phyloP scores from a whole-genome alignment of 2,113 vertebrate species.

The Scomber scombrus region DNA sequence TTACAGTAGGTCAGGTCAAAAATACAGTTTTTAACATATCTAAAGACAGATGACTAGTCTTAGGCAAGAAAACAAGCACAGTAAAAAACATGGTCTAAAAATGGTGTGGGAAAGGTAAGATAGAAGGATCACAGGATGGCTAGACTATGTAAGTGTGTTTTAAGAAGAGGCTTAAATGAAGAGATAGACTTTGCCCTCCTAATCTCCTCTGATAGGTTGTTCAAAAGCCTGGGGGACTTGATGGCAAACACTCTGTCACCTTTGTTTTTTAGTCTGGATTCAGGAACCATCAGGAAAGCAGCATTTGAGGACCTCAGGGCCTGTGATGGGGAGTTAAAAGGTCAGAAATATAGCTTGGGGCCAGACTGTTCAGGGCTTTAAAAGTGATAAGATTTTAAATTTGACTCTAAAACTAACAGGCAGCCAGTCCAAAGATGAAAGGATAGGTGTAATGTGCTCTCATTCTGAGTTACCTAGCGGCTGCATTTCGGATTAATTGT shows the following conservation, averaged over 20 bases:
- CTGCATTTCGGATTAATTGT: slow-evolving; percentile 7
- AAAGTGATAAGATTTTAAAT: neutral
- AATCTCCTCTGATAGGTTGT: neutral
- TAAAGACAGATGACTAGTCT: no score
- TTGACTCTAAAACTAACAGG: slow-evolving; percentile 5
- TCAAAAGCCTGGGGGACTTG: neutral
- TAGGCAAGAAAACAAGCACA: no score
- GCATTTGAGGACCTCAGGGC: neutral
- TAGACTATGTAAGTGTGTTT: neutral
- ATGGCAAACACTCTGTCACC: neutral
- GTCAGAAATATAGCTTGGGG: neutral
- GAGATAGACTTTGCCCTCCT: neutral
- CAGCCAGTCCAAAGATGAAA: neutral
- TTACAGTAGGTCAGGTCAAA: no score
- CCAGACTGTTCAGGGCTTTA: neutral
- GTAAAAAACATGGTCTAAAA: no score
- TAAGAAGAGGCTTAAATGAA: neutral
- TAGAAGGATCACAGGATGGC: neutral
- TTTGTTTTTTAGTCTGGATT: no score
- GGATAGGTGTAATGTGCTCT: neutral
- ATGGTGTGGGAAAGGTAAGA: neutral
- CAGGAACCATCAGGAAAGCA: no score
- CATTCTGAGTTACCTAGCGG: neutral
- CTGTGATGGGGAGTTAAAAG: neutral
- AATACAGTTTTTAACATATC: no score